Evolutionary conservation across 2,888 invertebrate genomes (phyloP), one percentile per base, ranked within the genome.

Genomic region (Lasioglossum pauxillum): DNA sequence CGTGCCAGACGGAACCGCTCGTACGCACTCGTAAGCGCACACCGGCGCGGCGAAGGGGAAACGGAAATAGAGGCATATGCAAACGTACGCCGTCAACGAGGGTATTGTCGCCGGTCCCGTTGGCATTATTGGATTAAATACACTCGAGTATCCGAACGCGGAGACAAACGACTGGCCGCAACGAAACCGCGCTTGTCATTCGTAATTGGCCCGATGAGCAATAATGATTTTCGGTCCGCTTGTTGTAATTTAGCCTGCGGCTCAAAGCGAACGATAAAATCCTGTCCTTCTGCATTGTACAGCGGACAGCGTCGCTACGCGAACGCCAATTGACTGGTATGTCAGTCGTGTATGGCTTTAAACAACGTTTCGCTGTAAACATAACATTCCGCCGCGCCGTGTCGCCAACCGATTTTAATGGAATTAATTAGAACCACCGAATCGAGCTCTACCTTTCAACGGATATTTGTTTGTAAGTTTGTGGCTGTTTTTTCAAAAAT

Each of bases 81-180:
- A 81, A 87, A 86, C 87, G 87, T 75, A 71, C 69, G 73, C 83
- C 83, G 87, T 83, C 86, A 79, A 87, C 87, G 87, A 84, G 87
- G 87, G 86, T 82, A 86, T 86, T 87, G 86, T 86, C 80, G 78
- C 75, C 80, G 85, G 77, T 73, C 85, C 85, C 78, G 87, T 83
- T 78, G 75, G 83, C 74, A 83, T 86, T 88, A 88, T 88, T 86
- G 86, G 87, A 88, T 88, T 88, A 88, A 86, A 86, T 88, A 86
- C 87, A 88, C 80, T 87, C 80, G 87, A 87, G 86, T 76, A 78
- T 83, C 86, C 87, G 83, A 87, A 86, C 83, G 82, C 71, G 35
- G 82, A 80, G 86, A 87, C 86, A 83, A 85, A 87, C 83, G 85
- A 79, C 80, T 82, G 71, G 76, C 86, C 82, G 19, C 86, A 85